Conservation (phyloP, 1,140 invertebrate genomes). For the Penaeus vannamei region DNA sequence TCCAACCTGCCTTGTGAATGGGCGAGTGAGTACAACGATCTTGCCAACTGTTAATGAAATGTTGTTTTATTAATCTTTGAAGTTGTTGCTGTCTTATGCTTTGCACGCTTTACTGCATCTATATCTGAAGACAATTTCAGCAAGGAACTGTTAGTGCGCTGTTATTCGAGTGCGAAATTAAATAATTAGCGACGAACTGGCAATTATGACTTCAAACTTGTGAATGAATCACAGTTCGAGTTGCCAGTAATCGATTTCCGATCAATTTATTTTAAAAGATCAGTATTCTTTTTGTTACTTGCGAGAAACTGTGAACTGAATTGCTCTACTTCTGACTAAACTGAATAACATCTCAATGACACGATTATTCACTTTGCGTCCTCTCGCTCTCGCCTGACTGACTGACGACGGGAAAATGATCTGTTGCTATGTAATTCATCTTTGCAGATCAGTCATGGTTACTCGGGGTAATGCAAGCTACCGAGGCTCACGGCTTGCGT, state of each 20-base stretch:
- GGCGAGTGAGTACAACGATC: constrained; percentile 53
- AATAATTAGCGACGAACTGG: constrained; percentile 23
- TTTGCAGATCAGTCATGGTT: neutral
- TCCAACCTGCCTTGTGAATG: constrained; percentile 57
- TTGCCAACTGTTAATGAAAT: constrained; percentile 36
- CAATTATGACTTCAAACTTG: constrained; percentile 26
- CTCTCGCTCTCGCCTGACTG: neutral
- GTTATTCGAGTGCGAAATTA: too few relatives aligned
- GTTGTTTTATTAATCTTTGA: neutral
- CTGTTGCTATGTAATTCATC: neutral
- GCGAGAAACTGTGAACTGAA: constrained; percentile 35
- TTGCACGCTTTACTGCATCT: too few relatives aligned
- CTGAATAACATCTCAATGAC: neutral
- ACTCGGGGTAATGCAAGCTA: too few relatives aligned
- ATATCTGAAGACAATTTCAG: too few relatives aligned
- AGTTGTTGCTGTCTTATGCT: neutral
- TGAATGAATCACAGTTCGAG: constrained; percentile 50
- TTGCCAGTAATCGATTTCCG: constrained; percentile 34
- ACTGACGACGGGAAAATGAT: neutral
- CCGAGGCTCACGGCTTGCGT: too few relatives aligned
- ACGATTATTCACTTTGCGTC: constrained; percentile 40
- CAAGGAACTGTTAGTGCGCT: too few relatives aligned
- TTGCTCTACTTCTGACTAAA: neutral
- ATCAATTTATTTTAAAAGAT: constrained; percentile 5
- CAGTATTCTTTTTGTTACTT: constrained; percentile 40